Percentiles rank a stretch among this genome's conserved stretches.
Conservation (phyloP, 2,797 vertebrate species). For the Betta splendens region DNA sequence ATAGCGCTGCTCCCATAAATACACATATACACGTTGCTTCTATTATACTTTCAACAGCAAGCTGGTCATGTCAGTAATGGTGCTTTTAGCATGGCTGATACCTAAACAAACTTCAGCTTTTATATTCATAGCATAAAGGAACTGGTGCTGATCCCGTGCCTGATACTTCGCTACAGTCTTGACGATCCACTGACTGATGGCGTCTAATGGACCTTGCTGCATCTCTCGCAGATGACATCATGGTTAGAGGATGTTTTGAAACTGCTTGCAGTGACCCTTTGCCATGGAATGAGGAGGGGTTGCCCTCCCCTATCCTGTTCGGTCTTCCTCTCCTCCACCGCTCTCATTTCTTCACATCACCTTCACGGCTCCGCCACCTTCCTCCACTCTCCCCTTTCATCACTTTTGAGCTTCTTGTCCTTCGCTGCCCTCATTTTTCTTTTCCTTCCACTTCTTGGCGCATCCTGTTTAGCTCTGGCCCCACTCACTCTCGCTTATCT, state of each 20-base stretch:
- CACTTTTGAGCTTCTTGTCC: neutral
- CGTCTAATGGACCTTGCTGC: constrained; percentile 44
- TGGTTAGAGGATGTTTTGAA: constrained; percentile 73
- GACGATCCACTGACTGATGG: neutral
- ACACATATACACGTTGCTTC: no score
- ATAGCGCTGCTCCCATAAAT: constrained; percentile 13
- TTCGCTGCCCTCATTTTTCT: constrained; percentile 1
- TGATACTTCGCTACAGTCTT: no score
- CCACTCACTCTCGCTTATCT: no score
- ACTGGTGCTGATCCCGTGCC: constrained; percentile 2
- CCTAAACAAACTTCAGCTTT: no score
- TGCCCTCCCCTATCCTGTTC: constrained; percentile 40
- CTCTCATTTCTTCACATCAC: constrained; percentile 21
- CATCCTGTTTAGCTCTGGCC: no score
- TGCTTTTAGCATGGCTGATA: no score
- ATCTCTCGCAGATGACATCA: constrained; percentile 71
- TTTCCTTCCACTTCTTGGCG: neutral
- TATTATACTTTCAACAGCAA: no score
- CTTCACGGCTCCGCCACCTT: constrained; percentile 38
- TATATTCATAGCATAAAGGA: no score
- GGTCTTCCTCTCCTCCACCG: constrained; percentile 13
- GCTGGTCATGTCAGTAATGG: no score
- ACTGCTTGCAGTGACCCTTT: constrained; percentile 58
- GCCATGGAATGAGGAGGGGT: constrained; percentile 53
- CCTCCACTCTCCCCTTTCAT: constrained; percentile 19